Evolutionary conservation across 2,797 vertebrate genomes (phyloP).

Genomic region (Buphagus erythrorhynchus): DNA sequence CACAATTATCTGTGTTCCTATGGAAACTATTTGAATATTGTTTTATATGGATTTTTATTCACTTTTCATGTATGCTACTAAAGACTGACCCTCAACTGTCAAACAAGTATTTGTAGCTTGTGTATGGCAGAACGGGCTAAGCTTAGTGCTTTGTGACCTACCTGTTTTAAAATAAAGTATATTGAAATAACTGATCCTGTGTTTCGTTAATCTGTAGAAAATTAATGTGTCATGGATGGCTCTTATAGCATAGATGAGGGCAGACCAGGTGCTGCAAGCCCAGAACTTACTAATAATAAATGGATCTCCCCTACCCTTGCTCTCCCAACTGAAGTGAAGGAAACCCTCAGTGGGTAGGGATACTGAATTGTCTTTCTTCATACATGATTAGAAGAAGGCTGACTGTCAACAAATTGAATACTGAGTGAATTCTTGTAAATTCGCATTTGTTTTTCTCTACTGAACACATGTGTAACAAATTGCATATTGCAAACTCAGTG

Average conservation of each 20-base stretch:
- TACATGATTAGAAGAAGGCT: not conserved
- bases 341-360: not conserved
- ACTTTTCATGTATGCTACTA: conserved; percentile 76
- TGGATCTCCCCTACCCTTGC: not conserved
- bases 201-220: not conserved
- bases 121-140: conserved; percentile 66
- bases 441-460: not conserved
- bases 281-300: not conserved
- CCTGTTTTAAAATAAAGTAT: conserved; percentile 81
- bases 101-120: conserved; percentile 85
- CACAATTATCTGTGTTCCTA: conserved; percentile 94
- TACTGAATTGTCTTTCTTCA: not conserved
- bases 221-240: not conserved
- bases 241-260: not conserved
- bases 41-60: conserved; percentile 87
- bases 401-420: not conserved
- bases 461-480: not conserved
- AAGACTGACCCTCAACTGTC: conserved; percentile 71
- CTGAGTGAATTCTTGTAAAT: not conserved
- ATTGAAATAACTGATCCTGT: conserved; percentile 69
- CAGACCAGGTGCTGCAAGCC: not conserved
- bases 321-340: not conserved
- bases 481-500: rapidly evolving
- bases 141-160: conserved; percentile 74
- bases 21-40: conserved; percentile 92